Conservation (phyloP, 2,888 invertebrate genomes). For the Lasiommata megera region DNA sequence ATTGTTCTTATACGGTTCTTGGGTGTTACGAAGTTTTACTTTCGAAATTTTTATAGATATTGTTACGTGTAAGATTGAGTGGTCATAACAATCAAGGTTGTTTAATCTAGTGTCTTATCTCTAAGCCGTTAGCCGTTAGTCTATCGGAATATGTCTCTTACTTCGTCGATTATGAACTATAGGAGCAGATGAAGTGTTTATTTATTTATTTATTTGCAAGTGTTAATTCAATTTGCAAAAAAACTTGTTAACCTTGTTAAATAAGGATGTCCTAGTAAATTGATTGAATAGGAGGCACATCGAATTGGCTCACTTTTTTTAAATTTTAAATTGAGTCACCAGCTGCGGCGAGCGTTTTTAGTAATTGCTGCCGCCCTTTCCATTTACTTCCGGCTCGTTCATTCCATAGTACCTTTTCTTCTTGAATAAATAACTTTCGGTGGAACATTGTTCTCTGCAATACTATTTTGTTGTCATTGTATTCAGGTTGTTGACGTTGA, state of each 20-base stretch:
- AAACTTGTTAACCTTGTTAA: neutral
- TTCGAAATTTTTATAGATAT: conserved; percentile 10
- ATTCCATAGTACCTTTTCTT: no score
- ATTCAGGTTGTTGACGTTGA: conserved; percentile 16
- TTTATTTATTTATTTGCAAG: neutral
- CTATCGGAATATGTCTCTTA: no score
- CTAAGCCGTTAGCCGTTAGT: neutral
- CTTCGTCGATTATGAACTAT: no score
- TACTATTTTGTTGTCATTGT: neutral
- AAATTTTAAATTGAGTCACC: no score
- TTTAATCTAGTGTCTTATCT: neutral
- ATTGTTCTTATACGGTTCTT: conserved; percentile 9
- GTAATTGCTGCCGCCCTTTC: no score
- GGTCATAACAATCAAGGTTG: conserved; percentile 2
- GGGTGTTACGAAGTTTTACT: conserved; percentile 1
- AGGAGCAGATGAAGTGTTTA: no score
- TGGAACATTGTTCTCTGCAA: no score
- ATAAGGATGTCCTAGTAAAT: neutral
- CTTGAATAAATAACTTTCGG: no score
- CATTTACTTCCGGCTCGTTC: no score
- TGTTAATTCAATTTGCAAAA: neutral
- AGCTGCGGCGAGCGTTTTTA: no score
- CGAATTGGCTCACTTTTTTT: no score
- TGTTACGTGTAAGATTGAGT: conserved; percentile 9
- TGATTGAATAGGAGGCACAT: no score